Base-by-base conservation (phyloP, 2,113 vertebrate genomes). In the Tachysurus vachellii region DNA sequence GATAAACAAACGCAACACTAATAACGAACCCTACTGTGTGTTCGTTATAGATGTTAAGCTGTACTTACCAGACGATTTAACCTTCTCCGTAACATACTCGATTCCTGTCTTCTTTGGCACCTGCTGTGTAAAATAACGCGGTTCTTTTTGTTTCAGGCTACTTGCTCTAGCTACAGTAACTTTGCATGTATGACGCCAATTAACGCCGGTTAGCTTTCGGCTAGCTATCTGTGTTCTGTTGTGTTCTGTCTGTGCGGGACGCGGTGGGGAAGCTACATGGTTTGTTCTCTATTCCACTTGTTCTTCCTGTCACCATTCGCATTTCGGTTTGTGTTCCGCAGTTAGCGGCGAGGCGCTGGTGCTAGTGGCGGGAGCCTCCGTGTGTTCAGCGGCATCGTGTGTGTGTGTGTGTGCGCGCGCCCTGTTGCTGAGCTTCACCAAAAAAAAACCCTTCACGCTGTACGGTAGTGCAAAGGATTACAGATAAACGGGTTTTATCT, bases 31-130 rank as follows among this genome's bases (percentile, higher is more conserved):
- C 47, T 5, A 4, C 47, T 77, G 75, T 50, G 36, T 75, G 42
- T n/a, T 36, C 44, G 70, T 75, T 47, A 64, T 5, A 17, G 17
- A 56, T 31, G 47, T n/a, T 68, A 31, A 71, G 80, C 31, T 76
- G 79, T 91, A 95, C 95, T 90, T 94, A 96, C 95, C 95, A 94
- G 86, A 66, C 89, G 92, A 85, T 93, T 95, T 21, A 95, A 91
- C 84, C 93, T 91, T 88, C 95, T 95, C 86, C 95, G 93, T 13
- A 95, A 90, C 95, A 96, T 96, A 90, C 91, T 94, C 88, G 83
- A 62, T 76, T 77, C 66, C 16, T 84, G 42, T 92, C 85, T 88
- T 91, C 86, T 93, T 86, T 87, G 81, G 82, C 90, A 81, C 84
- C n/a, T 77, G 90, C 28, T 57, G 47, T 77, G 9, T 54, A 17